Conservation (phyloP, 2,113 vertebrate species). For the Nettapus auritus region DNA sequence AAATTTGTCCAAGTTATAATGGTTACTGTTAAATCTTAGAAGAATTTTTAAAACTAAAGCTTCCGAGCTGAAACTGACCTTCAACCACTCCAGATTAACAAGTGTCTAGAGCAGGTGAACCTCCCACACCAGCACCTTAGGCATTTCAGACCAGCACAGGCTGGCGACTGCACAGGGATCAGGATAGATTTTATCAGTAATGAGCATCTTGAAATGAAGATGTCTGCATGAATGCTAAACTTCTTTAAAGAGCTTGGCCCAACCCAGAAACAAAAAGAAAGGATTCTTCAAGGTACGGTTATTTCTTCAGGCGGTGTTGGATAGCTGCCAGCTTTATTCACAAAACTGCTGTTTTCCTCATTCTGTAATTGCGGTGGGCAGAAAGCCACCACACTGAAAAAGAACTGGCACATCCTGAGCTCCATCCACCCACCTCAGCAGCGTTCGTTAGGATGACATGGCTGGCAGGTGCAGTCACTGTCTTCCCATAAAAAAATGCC, state of each 20-base stretch:
- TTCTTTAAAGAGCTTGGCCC: not conserved
- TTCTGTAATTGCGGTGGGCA: slow-evolving; percentile 30
- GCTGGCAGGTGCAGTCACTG: slow-evolving; percentile 40
- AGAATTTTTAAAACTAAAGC: not conserved
- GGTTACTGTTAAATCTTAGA: slow-evolving; percentile 13
- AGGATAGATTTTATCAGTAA: not conserved
- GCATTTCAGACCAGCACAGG: not conserved
- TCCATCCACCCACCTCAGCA: not conserved
- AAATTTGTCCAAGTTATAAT: slow-evolving; percentile 11
- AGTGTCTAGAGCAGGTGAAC: not conserved
- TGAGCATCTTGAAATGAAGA: not conserved
- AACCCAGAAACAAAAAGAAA: not conserved
- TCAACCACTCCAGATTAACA: not conserved
- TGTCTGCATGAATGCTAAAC: not conserved
- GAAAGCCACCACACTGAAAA: slow-evolving; percentile 34
- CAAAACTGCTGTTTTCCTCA: slow-evolving; percentile 44
- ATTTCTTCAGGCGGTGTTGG: slow-evolving; percentile 47
- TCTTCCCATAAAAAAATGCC: not conserved
- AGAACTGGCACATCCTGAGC: slow-evolving; percentile 22
- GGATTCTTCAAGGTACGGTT: slow-evolving; percentile 43
- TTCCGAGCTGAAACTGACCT: not conserved
- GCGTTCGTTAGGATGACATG: not conserved
- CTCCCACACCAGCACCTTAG: not conserved
- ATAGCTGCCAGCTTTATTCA: slow-evolving; percentile 39
- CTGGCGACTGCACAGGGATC: not conserved